Percentiles rank a stretch among this genome's conserved stretches.
These are phyloP conservation scores for Tetramorium alpestre DNA, from an alignment of 1,140 invertebrate genomes.

Conservation along the genomic window DNA sequence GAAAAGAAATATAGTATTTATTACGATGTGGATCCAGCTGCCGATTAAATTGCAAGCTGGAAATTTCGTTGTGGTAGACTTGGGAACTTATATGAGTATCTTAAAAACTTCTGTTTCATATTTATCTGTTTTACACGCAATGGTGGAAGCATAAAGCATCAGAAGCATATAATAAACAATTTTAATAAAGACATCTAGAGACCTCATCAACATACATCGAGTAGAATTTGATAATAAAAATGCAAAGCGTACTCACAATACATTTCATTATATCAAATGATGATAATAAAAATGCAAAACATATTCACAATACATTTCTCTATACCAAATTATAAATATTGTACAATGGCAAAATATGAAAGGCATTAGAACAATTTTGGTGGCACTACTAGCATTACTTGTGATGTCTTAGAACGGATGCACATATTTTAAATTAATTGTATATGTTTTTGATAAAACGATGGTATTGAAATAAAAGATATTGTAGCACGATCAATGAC, in stretches of 20 bases:
- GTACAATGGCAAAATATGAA: not conserved
- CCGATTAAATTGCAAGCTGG: conserved; percentile 45
- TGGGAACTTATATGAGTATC: conserved; percentile 63
- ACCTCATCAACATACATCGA: not conserved
- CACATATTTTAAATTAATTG: not conserved
- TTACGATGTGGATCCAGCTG: conserved; percentile 49
- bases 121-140: conserved; percentile 59
- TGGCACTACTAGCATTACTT: not conserved
- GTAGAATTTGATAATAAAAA: conserved; percentile 10
- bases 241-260: not conserved
- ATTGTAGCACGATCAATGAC: not conserved
- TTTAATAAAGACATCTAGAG: not conserved
- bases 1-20: conserved; percentile 37
- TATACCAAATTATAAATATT: not conserved
- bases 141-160: conserved; percentile 44
- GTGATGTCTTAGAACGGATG: not conserved
- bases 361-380: not conserved
- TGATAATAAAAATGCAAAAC: conserved; percentile 9
- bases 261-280: not conserved
- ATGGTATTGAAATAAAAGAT: not conserved
- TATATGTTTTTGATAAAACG: not conserved
- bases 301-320: not conserved
- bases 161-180: not conserved
- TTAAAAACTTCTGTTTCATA: conserved; percentile 63
- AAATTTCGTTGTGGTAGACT: conserved; percentile 45